Evolutionary conservation across 1,140 invertebrate genomes (phyloP), one percentile per base, ranked within the genome.

Genomic region (Scaptomyza montana): DNA sequence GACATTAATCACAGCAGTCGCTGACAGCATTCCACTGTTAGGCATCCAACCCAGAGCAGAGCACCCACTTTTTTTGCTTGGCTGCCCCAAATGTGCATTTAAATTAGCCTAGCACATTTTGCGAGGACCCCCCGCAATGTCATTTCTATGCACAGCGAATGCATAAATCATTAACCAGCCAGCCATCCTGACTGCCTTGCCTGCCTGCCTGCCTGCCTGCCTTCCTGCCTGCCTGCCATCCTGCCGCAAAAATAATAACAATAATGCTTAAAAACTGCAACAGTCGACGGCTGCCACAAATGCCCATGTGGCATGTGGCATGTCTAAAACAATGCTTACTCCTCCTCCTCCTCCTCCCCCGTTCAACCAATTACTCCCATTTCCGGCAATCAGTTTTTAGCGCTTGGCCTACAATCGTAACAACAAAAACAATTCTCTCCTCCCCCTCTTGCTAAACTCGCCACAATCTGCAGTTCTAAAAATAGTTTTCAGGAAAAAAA

Each of bases 311-410:
- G 63, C 77, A 56, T 74, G 47, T 41, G 45, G 46, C 59, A 36
- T 43, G 39, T 12, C 39, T 43, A 64, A 47, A 56, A 53, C 56
- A 64, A 74, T 54, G 49, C 55, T 16, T 16, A 16, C 33, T 25
- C 59, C 16, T 12, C 5, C 21, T 21, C 5, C 39, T 30, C 4
- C 45, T 28, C 43, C 41, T 33, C 30, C 5, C 25, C 7, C 16
- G n/a, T 77, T 77, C 69, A 84, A 77, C 72, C 79, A 89, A 87
- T 87, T 87, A 89, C 84, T 64, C 49, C 60, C 73, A 74, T 82
- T 89, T 87, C 82, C 82, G 84, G 76, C 84, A 79, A 87, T 87
- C 82, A 87, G 76, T 80, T 87, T 89, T 84, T 80, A 84, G 80
- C 79, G 73, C 75, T 54, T 25, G 28, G 65, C 54, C 70, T 21